Conservation (phyloP, 2,888 invertebrate genomes). For the Limenitis camilla region DNA sequence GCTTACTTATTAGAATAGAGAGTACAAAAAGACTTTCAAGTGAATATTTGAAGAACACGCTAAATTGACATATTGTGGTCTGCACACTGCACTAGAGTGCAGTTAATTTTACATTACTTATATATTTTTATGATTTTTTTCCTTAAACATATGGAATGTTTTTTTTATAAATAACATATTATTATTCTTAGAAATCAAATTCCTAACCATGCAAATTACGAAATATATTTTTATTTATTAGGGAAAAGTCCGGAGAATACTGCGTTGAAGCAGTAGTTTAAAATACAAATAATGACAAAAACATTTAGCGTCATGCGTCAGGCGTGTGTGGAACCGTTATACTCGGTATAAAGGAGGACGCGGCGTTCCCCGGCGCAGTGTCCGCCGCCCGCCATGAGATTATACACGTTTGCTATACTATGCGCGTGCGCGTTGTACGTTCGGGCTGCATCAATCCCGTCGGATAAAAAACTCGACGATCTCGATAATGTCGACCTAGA, state of each 20-base stretch:
- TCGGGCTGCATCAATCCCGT: slow-evolving; percentile 48
- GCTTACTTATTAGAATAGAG: slow-evolving; percentile 6
- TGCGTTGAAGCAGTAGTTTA: slow-evolving; percentile 34
- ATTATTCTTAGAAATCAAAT: too few species aligned
- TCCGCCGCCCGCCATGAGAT: slow-evolving; percentile 53
- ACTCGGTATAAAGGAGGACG: slow-evolving; percentile 52
- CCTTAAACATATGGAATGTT: too few species aligned
- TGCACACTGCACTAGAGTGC: neutral
- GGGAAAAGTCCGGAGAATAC: slow-evolving; percentile 22
- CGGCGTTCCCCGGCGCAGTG: slow-evolving; percentile 41
- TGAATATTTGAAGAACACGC: neutral
- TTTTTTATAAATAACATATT: too few species aligned
- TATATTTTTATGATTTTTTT: too few species aligned
- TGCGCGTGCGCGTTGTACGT: slow-evolving; percentile 46
- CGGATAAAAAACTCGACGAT: slow-evolving; percentile 36
- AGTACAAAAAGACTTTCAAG: slow-evolving; percentile 7
- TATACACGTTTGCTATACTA: slow-evolving; percentile 48
- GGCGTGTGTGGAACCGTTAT: slow-evolving; percentile 55
- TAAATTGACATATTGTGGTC: neutral
- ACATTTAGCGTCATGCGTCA: slow-evolving; percentile 45
- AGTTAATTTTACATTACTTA: neutral
- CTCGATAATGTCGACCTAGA: slow-evolving; percentile 33
- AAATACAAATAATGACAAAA: slow-evolving; percentile 60
- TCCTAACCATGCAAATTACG: too few species aligned
- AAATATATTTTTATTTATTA: slow-evolving; percentile 13